Percentiles rank a stretch among this genome's conserved stretches.
These are phyloP conservation scores for Microtus montanus DNA, from an alignment of 2,113 vertebrate species.

Conservation along the genomic window DNA sequence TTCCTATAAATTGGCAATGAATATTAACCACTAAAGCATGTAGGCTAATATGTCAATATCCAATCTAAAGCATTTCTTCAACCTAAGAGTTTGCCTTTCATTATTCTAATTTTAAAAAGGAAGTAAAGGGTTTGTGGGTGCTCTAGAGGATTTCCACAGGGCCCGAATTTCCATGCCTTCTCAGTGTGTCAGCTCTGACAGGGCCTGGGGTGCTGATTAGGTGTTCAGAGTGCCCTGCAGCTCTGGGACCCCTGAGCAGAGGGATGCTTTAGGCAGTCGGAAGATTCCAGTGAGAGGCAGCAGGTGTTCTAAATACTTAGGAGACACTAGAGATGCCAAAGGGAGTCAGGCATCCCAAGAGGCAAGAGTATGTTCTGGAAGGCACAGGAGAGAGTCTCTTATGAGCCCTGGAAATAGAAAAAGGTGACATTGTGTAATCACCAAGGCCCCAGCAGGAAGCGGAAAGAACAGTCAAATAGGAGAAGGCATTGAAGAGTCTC, in stretches of 20 bases:
- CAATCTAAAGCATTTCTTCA: background rate
- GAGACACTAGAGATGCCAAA: background rate
- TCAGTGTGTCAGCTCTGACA: background rate
- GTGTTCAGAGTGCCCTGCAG: background rate
- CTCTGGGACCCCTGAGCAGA: background rate
- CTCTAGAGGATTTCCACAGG: background rate
- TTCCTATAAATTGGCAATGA: background rate
- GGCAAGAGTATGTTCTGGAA: background rate
- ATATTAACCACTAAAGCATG: background rate
- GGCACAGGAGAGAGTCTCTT: background rate
- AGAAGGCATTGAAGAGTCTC: background rate
- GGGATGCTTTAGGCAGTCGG: background rate
- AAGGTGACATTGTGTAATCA: background rate
- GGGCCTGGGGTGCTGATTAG: background rate
- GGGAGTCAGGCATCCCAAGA: background rate
- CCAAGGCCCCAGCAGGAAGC: background rate
- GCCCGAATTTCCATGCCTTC: rapidly evolving
- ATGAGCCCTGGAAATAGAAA: slow-evolving; percentile 22
- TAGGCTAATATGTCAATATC: background rate
- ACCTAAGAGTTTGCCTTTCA: background rate
- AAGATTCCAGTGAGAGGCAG: background rate
- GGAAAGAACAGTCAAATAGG: background rate
- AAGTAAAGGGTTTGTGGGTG: background rate
- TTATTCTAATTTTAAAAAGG: background rate
- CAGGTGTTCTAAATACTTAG: background rate